Base-by-base conservation (phyloP, 2,888 invertebrate species). In the Suillia variegata region DNA sequence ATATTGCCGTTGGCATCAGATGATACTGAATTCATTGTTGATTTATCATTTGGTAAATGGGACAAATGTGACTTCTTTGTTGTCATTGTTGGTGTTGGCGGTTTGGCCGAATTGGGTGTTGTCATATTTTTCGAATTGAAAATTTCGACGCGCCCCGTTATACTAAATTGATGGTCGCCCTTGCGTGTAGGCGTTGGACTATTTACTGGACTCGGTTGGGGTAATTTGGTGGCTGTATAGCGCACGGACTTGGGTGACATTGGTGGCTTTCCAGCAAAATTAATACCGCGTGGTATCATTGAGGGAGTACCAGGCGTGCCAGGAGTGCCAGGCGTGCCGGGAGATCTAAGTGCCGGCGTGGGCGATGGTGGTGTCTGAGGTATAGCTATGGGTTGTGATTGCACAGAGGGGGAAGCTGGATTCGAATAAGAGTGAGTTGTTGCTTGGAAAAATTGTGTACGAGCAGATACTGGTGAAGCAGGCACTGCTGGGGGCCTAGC, bases 141-240 rank as follows among this genome's bases (percentile, higher is more conserved):
- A 22, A 80, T 80, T 60, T 80, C 80, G 2, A 79, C 76, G 8
- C 80, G 74, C 6, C 80, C 80, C 57, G 75, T 78, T 26, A 75
- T 79, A 66, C 76, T 78, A 48, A 77, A 78, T 24, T 75, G 77
- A 18, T 33, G 56, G 2, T 34, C 48, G 73, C 68, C 58, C 26
- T 67, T 68, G 18, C 61, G 63, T 10, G 47, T 22, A 10, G 66
- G 53, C 13, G 68, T 61, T 10, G 67, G 62, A 22, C 65, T 66
- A 6, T 61, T 63, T n/a, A 49, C 6, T 34, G 56, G 66, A 51
- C 58, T 59, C 3, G 62, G 61, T 21, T 13, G 21, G 5, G 24
- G 24, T 13, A 8, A 6, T 50, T 3, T 17, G 15, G 20, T 49
- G 49, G 45, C 55, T 15, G 31, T 34, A 31, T 54, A 58, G 20